A percentile compares a stretch with the other conserved stretches of the same genome.
These are phyloP conservation scores for Miichthys miiuy DNA, from an alignment of 2,797 vertebrate species.

Conservation along the genomic window DNA sequence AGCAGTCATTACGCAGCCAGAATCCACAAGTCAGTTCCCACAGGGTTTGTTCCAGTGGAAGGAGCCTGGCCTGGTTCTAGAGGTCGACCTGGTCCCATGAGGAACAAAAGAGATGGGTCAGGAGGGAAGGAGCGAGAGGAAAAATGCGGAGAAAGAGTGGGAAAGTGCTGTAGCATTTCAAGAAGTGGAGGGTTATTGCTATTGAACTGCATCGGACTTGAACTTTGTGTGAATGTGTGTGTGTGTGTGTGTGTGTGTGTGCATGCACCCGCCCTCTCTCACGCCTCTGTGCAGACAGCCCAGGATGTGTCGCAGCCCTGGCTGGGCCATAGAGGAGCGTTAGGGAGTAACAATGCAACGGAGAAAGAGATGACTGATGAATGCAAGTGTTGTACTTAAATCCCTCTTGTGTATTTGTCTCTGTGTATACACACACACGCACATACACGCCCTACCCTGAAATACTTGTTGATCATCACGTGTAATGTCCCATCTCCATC, in stretches of 20 bases:
- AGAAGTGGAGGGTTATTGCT: conserved; percentile 30
- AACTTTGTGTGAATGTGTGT: conserved; percentile 16
- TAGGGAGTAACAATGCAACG: conserved; percentile 19
- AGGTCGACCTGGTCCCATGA: conserved; percentile 65
- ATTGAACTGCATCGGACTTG: conserved; percentile 43
- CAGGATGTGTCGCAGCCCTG: conserved; percentile 38
- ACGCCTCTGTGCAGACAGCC: conserved; percentile 33
- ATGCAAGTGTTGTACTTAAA: conserved; percentile 40
- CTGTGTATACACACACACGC: background rate
- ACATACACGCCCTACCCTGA: conserved; percentile 2
- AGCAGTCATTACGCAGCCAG: conserved; percentile 67
- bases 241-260: conserved; percentile 21
- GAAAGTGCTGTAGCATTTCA: conserved; percentile 32
- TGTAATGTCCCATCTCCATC: conserved; percentile 25
- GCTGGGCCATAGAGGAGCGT: background rate
- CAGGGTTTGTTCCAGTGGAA: conserved; percentile 50
- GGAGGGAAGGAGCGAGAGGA: conserved; percentile 6
- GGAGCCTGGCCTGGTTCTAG: conserved; percentile 61
- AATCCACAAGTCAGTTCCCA: conserved; percentile 78
- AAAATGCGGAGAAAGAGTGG: conserved; percentile 34
- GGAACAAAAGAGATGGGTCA: conserved; percentile 59
- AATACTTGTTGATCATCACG: conserved; percentile 18
- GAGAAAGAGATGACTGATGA: conserved; percentile 34
- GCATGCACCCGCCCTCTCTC: conserved; percentile 55
- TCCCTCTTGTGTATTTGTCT: conserved; percentile 1